Percentiles rank a stretch among this genome's conserved stretches.
These are phyloP conservation scores for Xestia sexstrigata DNA, from an alignment of 2,888 invertebrate species.

Conservation along the genomic window DNA sequence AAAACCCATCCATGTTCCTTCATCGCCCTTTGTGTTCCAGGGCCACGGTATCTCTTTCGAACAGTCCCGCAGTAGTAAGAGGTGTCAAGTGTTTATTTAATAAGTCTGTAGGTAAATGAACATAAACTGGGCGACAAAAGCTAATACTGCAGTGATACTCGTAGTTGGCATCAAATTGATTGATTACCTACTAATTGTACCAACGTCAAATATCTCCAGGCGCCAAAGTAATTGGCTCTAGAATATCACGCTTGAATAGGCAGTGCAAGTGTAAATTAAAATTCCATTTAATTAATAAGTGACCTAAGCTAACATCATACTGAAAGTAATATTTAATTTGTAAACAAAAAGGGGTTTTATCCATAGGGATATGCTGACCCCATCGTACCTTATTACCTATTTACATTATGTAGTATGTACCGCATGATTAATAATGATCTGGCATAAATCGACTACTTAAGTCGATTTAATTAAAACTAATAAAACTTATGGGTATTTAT, in stretches of 20 bases:
- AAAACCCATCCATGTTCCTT: too few relatives aligned
- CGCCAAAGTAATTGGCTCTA: neutral
- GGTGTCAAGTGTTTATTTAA: neutral
- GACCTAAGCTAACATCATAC: neutral
- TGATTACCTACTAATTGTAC: conserved; percentile 12
- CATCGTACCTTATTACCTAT: too few relatives aligned
- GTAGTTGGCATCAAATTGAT: conserved; percentile 1
- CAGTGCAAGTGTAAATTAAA: neutral
- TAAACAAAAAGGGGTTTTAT: too few relatives aligned
- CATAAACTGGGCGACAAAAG: neutral
- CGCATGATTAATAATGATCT: too few relatives aligned
- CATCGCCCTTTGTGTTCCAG: too few relatives aligned
- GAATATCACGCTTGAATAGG: neutral
- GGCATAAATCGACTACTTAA: too few relatives aligned
- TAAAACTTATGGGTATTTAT: too few relatives aligned
- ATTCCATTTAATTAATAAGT: neutral
- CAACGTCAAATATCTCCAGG: conserved; percentile 1
- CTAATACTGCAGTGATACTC: neutral
- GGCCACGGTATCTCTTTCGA: too few relatives aligned
- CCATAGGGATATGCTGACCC: too few relatives aligned
- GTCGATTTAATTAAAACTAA: too few relatives aligned
- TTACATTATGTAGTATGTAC: neutral
- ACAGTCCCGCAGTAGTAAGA: too few relatives aligned
- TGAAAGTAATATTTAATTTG: neutral
- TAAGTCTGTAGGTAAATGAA: neutral